Base-by-base conservation (phyloP, 2,113 vertebrate genomes). In the Corydoras maculifer region DNA sequence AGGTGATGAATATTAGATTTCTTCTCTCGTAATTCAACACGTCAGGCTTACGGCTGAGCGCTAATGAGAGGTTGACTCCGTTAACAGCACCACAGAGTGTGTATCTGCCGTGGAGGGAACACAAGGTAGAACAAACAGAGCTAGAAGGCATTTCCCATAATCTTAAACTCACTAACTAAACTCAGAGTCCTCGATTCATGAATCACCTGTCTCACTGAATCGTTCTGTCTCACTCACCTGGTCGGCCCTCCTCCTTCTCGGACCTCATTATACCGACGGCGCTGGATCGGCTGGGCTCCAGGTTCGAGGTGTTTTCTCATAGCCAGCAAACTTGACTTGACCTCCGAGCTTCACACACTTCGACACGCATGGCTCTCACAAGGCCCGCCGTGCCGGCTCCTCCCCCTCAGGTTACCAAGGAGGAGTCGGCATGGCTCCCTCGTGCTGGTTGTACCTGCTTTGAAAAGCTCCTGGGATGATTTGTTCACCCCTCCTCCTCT, bases 221-320 rank as follows among this genome's bases (percentile, higher is more conserved):
- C 35, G 7, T 8, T 43, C 35, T 2, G 35, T 53, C 64, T 51
- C 77, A 83, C 88, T 87, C 80, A 89, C 88, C 87, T 12, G 85
- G 72, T 73, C 80, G 88, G 65, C 82, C 83, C 68, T 88, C 86
- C 78, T 89, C 87, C 78, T 73, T 85, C 74, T 88, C 86, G 72
- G 88, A 86, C 83, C 83, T 85, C 88, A 88, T 89, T 80, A 77
- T 81, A 78, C 77, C 73, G 76, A 77, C 68, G 43, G 80, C 83
- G 70, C 76, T 62, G 76, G 78, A 81, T 86, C 83, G 77, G 14
- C 78, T 82, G 13, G 82, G 65, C 84, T 88, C 86, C 87, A 88
- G 85, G 84, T 83, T 89, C 80, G 82, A 74, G 82, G 70, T 79
- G 78, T 76, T 73, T 65, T 84, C 84, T 86, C 86, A 87, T 87